These are phyloP conservation scores for Tipula vernalis DNA, from an alignment of 2,888 invertebrate species.

Conservation along the genomic window DNA sequence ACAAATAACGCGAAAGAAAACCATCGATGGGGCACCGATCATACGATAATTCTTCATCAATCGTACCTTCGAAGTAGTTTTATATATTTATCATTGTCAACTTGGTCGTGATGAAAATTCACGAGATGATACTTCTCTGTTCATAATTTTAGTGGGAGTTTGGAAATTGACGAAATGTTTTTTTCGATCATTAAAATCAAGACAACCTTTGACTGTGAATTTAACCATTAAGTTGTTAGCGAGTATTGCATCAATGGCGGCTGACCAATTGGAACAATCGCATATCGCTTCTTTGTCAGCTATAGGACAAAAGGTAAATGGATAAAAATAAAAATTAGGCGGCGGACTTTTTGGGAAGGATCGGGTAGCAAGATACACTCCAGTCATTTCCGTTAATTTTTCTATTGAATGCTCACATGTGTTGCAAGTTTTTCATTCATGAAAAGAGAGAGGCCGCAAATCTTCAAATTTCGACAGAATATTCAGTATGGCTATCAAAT, in stretches of 20 bases:
- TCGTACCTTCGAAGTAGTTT: neutral
- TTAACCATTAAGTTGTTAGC: conserved; percentile 47
- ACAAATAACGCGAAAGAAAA: conserved; percentile 16
- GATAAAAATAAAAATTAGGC: neutral
- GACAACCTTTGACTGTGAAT: conserved; percentile 49
- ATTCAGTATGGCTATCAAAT: neutral
- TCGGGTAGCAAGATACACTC: neutral
- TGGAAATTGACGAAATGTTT: conserved; percentile 25
- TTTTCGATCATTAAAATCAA: conserved; percentile 27
- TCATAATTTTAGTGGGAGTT: conserved; percentile 23
- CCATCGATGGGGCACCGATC: conserved; percentile 25
- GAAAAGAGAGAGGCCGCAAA: neutral
- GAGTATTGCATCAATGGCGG: conserved; percentile 46
- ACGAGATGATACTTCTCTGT: conserved; percentile 27
- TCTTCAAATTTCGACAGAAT: neutral
- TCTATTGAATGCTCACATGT: neutral
- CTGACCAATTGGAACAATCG: conserved; percentile 44
- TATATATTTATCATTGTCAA: neutral
- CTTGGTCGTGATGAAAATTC: conserved; percentile 24
- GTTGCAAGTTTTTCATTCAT: neutral
- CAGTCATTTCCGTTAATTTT: conserved; percentile 6
- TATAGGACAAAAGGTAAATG: conserved; percentile 16
- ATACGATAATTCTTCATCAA: neutral
- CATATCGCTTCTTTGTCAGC: conserved; percentile 24
- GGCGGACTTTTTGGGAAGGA: neutral